These are phyloP conservation scores for Horisme vitalbata DNA, from an alignment of 2,888 invertebrate species.

Conservation along the genomic window DNA sequence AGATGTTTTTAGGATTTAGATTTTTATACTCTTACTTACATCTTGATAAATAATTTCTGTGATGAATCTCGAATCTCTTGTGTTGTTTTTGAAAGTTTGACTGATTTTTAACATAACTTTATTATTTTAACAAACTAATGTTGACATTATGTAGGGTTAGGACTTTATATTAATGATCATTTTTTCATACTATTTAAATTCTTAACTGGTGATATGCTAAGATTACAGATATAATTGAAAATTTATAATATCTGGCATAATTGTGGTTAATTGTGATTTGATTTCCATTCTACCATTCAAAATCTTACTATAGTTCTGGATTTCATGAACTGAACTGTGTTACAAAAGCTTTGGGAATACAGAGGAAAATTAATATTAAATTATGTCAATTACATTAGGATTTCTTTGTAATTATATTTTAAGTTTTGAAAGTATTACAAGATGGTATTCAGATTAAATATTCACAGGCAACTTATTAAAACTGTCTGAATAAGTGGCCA, in stretches of 20 bases:
- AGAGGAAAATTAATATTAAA: slow-evolving; percentile 1
- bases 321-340: too few relatives aligned
- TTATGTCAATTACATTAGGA: slow-evolving; percentile 12
- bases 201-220: too few relatives aligned
- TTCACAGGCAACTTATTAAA: slow-evolving; percentile 3
- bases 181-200: background rate
- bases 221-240: too few relatives aligned
- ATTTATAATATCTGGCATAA: too few relatives aligned
- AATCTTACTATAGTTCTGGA: too few relatives aligned
- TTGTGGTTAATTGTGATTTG: too few relatives aligned
- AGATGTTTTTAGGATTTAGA: slow-evolving; percentile 19
- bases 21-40: slow-evolving; percentile 11
- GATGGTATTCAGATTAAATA: slow-evolving; percentile 22
- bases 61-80: slow-evolving; percentile 32
- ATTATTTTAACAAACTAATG: slow-evolving; percentile 7
- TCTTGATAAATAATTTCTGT: slow-evolving; percentile 27
- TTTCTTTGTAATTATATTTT: slow-evolving; percentile 4
- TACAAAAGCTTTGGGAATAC: too few relatives aligned
- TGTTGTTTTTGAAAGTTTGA: slow-evolving; percentile 11
- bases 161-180: background rate
- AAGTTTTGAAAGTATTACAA: slow-evolving; percentile 20
- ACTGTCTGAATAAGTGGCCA: slow-evolving; percentile 1
- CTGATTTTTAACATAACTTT: slow-evolving; percentile 6
- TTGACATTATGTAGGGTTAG: slow-evolving; percentile 7
- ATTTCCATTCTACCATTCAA: too few relatives aligned